Evolutionary conservation across 2,113 vertebrate species (phyloP), one percentile per base, ranked within the genome.

Genomic region (Esox niger): DNA sequence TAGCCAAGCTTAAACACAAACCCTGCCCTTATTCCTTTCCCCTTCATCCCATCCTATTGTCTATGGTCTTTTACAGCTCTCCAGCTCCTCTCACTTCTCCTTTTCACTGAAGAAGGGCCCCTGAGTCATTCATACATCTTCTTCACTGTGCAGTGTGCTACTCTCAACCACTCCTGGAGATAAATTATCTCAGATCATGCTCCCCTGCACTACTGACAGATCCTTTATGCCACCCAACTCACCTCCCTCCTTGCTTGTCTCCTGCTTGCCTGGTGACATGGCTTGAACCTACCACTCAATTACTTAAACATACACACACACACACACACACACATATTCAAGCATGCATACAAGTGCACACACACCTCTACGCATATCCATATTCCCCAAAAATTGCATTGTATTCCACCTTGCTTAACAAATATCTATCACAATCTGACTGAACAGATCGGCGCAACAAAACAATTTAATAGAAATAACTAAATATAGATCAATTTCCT

Each of bases 131-230:
- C 54, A 43, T 52, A 31, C 10, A 60, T 47, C 64, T 78, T 54
- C 62, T 61, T 73, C 62, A 35, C 46, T 73, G 61, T 62, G 59
- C 67, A 56, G 26, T 17, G 20, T 20, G 29, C 43, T 61, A 56
- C 68, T 38, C 35, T 3, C 35, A 38, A 38, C 31, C 64, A 61
- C 69, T 73, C 64, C 20, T 62, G 38, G 69, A 75, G 57, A 61
- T 57, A 72, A 72, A 76, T 78, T 54, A 74, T 78, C 70, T 71
- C 29, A 58, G 75, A 68, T 77, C 73, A 69, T 27, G 49, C 67
- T 74, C 56, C 43, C 27, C 15, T 30, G 76, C 74, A 62, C 59
- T 21, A 55, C 66, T 59, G 64, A 70, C 66, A 59, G 62, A 71
- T 58, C n/a, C n/a, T n/a, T n/a, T n/a, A n/a, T n/a, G n/a, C n/a